Conservation (phyloP, 2,888 invertebrate species). For the Neoascia interrupta region DNA sequence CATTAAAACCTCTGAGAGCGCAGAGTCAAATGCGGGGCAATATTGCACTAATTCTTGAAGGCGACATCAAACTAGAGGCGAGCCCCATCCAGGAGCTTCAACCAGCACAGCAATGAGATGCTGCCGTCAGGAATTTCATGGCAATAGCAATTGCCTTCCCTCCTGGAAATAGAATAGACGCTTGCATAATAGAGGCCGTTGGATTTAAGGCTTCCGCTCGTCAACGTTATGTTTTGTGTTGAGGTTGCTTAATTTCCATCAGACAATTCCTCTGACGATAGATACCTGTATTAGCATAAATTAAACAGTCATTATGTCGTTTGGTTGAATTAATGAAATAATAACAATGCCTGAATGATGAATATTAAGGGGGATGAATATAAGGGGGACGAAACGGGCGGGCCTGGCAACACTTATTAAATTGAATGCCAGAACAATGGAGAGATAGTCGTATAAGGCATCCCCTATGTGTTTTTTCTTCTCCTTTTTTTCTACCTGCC, state of each 20-base stretch:
- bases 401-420: conserved; percentile 38
- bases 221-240: conserved; percentile 50
- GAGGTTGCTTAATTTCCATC: conserved; percentile 53
- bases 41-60: conserved; percentile 51
- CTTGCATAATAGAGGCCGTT: conserved; percentile 54
- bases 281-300: not conserved
- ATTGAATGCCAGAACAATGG: conserved; percentile 30
- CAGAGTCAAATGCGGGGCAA: conserved; percentile 34
- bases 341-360: conserved; percentile 48
- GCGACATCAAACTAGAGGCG: conserved; percentile 51
- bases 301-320: conserved; percentile 57
- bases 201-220: conserved; percentile 62
- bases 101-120: conserved; percentile 38
- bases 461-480: too few relatives aligned
- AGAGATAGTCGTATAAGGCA: conserved; percentile 4
- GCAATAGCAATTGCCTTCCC: conserved; percentile 25
- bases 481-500: conserved; percentile 29
- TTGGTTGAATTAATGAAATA: conserved; percentile 57
- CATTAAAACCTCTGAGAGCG: conserved; percentile 56
- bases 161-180: too few relatives aligned
- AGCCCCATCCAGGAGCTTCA: too few relatives aligned
- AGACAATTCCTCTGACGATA: conserved; percentile 11
- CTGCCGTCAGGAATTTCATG: conserved; percentile 43
- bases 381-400: too few relatives aligned
- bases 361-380: conserved; percentile 22